phyloP scores from a whole-genome alignment of 2,888 invertebrate species.

The Smittia aterrima region DNA sequence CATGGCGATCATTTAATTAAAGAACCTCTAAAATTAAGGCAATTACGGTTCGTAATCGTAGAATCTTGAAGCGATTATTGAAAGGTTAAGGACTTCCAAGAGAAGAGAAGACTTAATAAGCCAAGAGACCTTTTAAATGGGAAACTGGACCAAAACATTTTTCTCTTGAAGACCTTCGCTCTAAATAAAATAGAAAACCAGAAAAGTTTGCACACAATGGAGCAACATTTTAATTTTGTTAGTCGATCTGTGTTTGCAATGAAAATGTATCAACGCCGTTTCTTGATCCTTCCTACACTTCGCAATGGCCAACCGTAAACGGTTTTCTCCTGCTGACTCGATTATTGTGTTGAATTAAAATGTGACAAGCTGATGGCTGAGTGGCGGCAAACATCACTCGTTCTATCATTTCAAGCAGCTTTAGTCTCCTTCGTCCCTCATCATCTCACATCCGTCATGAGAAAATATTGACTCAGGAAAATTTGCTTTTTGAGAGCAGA shows the following conservation, averaged over 20 bases:
- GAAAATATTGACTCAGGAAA: neutral
- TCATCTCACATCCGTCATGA: neutral
- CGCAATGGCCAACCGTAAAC: neutral
- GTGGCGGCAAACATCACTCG: neutral
- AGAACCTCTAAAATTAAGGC: neutral
- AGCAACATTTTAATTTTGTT: neutral
- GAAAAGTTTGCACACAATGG: too few species aligned
- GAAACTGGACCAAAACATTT: neutral
- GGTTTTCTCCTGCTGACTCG: too few species aligned
- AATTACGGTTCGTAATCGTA: too few species aligned
- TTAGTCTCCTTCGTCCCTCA: neutral
- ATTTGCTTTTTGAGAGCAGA: neutral
- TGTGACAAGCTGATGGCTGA: slow-evolving; percentile 35
- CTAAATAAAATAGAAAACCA: too few species aligned
- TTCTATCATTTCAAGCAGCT: too few species aligned
- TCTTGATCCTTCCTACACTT: neutral
- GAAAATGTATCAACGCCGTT: neutral
- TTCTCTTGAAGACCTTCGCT: neutral
- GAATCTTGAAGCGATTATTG: too few species aligned
- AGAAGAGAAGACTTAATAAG: too few species aligned
- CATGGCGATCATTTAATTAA: neutral
- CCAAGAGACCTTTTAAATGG: too few species aligned
- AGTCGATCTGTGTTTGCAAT: neutral
- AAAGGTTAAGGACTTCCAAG: too few species aligned
- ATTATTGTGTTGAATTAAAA: slow-evolving; percentile 1